Evolutionary conservation across 2,797 vertebrate species (phyloP).

Genomic region (Silurus aristotelis): DNA sequence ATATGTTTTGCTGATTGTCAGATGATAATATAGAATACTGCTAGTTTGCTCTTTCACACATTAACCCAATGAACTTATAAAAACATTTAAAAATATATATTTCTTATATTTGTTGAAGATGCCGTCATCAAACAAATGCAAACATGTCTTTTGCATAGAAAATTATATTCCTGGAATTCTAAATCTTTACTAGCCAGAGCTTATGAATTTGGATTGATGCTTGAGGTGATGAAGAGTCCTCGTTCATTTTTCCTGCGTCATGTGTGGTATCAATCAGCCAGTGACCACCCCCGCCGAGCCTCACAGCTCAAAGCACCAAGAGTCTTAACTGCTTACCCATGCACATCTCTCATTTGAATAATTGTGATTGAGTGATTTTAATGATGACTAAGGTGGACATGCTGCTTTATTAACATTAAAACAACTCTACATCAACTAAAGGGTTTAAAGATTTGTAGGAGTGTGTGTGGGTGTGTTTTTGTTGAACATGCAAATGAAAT

Average conservation of each 20-base stretch:
- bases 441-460: background rate
- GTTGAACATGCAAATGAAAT: background rate
- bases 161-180: background rate
- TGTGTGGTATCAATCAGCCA: conserved; percentile 34
- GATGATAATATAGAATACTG: background rate
- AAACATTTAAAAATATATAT: background rate
- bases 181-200: conserved; percentile 19
- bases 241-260: conserved; percentile 36
- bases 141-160: conserved; percentile 7
- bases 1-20: background rate
- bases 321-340: conserved; percentile 28
- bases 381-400: conserved; percentile 35
- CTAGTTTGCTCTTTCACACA: background rate
- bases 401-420: conserved; percentile 29
- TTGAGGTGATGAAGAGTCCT: conserved; percentile 35
- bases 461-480: conserved; percentile 11
- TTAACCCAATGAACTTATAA: too few relatives aligned
- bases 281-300: conserved; percentile 39
- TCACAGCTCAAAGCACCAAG: conserved; percentile 20
- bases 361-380: conserved; percentile 23
- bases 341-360: conserved; percentile 16
- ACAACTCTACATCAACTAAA: background rate
- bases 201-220: conserved; percentile 26
- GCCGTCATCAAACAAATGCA: background rate
- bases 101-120: background rate